phyloP scores from a whole-genome alignment of 92 coral and sea anemone genomes.

The Heteractis magnifica region DNA sequence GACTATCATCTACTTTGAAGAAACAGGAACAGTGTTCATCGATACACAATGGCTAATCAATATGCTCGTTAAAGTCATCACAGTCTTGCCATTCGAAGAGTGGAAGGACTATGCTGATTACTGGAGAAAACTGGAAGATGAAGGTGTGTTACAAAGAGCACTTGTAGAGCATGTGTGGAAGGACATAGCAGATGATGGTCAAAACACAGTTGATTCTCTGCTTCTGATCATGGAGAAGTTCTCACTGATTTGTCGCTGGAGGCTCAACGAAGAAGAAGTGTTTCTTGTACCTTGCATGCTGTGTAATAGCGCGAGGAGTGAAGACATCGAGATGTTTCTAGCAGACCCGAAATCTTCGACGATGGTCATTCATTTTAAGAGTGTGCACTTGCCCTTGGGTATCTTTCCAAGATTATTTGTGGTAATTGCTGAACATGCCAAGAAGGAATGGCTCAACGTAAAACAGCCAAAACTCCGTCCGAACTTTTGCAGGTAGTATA shows the following conservation, averaged over 20 bases:
- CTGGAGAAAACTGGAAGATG: slow-evolving; percentile 42
- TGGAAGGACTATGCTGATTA: background rate
- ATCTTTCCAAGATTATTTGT: slow-evolving; percentile 4
- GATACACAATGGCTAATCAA: slow-evolving; percentile 65
- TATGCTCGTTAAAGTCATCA: slow-evolving; percentile 56
- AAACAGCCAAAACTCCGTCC: background rate
- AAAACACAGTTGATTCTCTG: slow-evolving; percentile 15
- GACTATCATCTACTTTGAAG: slow-evolving; percentile 47
- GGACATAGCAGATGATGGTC: background rate
- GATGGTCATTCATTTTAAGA: background rate
- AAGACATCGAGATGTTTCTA: background rate
- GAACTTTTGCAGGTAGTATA: too few species aligned
- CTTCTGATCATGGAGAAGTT: slow-evolving; percentile 49
- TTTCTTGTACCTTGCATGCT: background rate
- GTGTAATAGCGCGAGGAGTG: background rate
- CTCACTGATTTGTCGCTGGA: slow-evolving; percentile 38
- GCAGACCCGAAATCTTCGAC: background rate
- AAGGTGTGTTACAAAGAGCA: slow-evolving; percentile 30
- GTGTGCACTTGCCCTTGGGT: slow-evolving; percentile 4
- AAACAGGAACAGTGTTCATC: slow-evolving; percentile 43
- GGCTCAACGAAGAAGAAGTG: background rate
- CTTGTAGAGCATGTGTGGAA: slow-evolving; percentile 32
- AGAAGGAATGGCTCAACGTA: background rate
- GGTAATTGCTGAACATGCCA: background rate
- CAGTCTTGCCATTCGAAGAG: slow-evolving; percentile 37